phyloP scores from a whole-genome alignment of 2,113 vertebrate species.

The Albula goreensis region DNA sequence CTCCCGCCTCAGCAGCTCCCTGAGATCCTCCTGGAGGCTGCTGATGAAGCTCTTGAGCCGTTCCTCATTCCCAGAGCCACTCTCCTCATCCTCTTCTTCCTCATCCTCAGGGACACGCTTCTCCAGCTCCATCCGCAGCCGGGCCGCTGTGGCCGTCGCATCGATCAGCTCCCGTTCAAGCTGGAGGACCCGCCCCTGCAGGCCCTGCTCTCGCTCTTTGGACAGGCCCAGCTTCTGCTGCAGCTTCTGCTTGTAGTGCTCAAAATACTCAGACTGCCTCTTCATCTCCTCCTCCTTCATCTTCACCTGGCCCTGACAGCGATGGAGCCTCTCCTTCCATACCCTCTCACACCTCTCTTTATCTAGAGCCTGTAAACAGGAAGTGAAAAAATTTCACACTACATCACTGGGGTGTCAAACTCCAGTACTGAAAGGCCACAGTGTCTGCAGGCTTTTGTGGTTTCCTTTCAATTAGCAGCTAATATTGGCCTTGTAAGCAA shows the following conservation, averaged over 20 bases:
- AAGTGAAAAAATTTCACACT: not conserved
- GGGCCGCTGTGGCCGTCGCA: slow-evolving; percentile 51
- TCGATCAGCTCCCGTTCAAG: slow-evolving; percentile 74
- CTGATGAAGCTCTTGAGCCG: slow-evolving; percentile 53
- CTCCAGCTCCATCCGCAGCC: slow-evolving; percentile 51
- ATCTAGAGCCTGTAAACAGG: slow-evolving; percentile 61
- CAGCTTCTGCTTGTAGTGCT: slow-evolving; percentile 74
- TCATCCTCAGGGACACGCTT: slow-evolving; percentile 33
- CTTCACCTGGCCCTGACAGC: slow-evolving; percentile 73
- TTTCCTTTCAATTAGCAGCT: no score
- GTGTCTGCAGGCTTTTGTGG: not conserved
- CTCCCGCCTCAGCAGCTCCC: slow-evolving; percentile 61
- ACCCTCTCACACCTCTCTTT: slow-evolving; percentile 66
- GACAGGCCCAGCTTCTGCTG: slow-evolving; percentile 65
- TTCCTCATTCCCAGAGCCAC: slow-evolving; percentile 39
- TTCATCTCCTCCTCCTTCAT: slow-evolving; percentile 76
- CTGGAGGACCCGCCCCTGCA: slow-evolving; percentile 66
- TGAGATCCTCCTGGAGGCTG: slow-evolving; percentile 62
- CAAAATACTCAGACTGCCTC: slow-evolving; percentile 76
- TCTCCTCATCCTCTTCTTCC: slow-evolving; percentile 26
- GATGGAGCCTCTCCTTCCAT: slow-evolving; percentile 65
- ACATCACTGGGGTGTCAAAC: not conserved
- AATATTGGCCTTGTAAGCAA: no score
- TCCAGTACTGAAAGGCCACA: not conserved
- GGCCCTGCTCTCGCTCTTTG: slow-evolving; percentile 65